Percentiles rank a stretch among this genome's conserved stretches.
Conservation (phyloP, 2,797 vertebrate species). For the Mormyrops attenuatus region DNA sequence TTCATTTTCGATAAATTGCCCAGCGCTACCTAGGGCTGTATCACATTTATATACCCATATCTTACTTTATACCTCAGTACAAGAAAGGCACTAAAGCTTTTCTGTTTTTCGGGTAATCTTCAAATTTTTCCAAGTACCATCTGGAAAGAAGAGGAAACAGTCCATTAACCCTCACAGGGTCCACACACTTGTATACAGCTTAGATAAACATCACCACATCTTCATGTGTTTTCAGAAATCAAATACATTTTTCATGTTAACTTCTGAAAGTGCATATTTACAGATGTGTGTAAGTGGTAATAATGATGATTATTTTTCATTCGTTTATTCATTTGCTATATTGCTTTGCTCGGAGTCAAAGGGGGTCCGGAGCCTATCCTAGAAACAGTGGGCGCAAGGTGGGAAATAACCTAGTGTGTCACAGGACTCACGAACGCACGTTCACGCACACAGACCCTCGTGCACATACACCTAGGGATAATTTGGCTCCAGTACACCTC, state of each 20-base stretch:
- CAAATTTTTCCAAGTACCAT: slow-evolving; percentile 88
- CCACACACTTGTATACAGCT: not conserved
- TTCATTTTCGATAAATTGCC: not conserved
- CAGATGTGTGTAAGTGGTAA: not conserved
- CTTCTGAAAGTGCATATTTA: not conserved
- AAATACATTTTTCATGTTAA: not conserved
- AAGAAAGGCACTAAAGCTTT: slow-evolving; percentile 85
- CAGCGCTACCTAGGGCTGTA: not conserved
- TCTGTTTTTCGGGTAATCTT: slow-evolving; percentile 83
- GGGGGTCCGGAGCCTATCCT: not conserved
- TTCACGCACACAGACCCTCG: too few relatives aligned
- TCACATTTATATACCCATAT: not conserved
- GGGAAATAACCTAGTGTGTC: not conserved
- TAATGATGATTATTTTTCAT: not conserved
- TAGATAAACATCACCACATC: not conserved
- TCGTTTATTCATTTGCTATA: not conserved
- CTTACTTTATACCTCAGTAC: slow-evolving; percentile 52
- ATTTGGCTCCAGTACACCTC: not conserved
- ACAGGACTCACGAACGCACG: not conserved
- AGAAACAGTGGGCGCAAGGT: not conserved
- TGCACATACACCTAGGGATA: not conserved
- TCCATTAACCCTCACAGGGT: not conserved
- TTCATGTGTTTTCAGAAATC: not conserved
- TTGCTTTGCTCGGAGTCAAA: not conserved
- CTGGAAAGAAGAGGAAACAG: slow-evolving; percentile 54